phyloP scores from a whole-genome alignment of 2,797 vertebrate species.

The Mareca penelope region DNA sequence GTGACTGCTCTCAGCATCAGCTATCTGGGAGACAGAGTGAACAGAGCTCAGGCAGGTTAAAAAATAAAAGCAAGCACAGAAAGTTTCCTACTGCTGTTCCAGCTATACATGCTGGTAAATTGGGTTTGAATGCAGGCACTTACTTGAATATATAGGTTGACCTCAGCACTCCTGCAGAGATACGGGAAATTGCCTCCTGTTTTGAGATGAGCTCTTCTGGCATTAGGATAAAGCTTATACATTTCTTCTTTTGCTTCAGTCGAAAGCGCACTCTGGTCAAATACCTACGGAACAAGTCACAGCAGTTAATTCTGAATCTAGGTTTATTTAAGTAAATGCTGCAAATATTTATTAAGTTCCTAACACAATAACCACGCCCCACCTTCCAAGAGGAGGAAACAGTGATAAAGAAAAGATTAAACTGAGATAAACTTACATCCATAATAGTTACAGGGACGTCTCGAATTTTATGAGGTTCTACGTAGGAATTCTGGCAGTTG shows the following conservation, averaged over 20 bases:
- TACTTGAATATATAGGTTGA: constrained; percentile 96
- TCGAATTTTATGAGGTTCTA: constrained; percentile 98
- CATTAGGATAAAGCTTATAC: constrained; percentile 97
- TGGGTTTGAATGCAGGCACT: constrained; percentile 3
- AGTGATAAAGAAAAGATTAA: neutral
- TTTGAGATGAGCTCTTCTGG: constrained; percentile 95
- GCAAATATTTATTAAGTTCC: neutral
- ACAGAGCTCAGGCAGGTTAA: neutral
- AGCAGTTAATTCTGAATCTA: neutral
- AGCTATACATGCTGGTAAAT: rapidly evolving
- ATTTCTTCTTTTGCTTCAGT: constrained; percentile 98
- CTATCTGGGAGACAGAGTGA: neutral
- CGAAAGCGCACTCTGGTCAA: constrained; percentile 97
- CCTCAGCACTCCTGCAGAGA: constrained; percentile 95
- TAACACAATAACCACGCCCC: neutral
- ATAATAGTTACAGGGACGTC: constrained; percentile 95
- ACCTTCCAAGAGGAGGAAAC: neutral
- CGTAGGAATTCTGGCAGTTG: constrained; percentile 98
- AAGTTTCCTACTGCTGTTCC: neutral
- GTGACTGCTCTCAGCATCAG: neutral
- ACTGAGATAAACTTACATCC: constrained; percentile 84
- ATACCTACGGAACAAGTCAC: constrained; percentile 81
- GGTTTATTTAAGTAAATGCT: neutral
- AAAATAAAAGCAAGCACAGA: neutral
- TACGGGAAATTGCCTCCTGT: constrained; percentile 98